Percentiles rank a stretch among this genome's conserved stretches.
Evolutionary conservation across 2,888 invertebrate species (phyloP).

Genomic region (Crossocerus cetratus): DNA sequence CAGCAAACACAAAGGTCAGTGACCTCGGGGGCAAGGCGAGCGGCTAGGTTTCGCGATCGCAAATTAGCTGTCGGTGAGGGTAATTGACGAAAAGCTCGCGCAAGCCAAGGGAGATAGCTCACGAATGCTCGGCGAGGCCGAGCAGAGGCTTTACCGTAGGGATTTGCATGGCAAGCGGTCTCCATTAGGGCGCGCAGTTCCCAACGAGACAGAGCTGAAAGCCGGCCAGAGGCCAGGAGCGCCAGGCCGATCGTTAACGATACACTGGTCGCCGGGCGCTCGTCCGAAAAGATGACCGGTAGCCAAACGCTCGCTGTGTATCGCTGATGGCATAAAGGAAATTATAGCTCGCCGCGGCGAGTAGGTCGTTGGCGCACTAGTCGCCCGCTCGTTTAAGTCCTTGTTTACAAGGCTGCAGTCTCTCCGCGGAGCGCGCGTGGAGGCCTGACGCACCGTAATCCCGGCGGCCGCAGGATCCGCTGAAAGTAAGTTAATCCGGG

Average conservation of each 20-base stretch:
- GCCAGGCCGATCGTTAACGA: constrained; percentile 26
- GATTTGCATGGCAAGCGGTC: background rate
- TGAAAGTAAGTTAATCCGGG: constrained; percentile 46
- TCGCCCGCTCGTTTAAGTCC: constrained; percentile 42
- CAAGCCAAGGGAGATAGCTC: background rate
- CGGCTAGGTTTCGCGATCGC: background rate
- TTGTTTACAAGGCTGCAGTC: constrained; percentile 44
- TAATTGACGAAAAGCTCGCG: background rate
- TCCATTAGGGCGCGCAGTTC: background rate
- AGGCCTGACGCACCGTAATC: constrained; percentile 29
- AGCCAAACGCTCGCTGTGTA: constrained; percentile 7
- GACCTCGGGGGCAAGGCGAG: background rate
- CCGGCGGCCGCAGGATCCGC: constrained; percentile 21
- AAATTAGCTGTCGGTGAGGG: background rate
- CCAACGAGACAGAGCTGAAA: background rate
- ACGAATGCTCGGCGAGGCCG: no score
- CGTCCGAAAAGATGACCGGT: constrained; percentile 35
- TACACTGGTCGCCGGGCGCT: constrained; percentile 23
- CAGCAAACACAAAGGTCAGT: background rate
- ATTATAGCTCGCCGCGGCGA: constrained; percentile 39
- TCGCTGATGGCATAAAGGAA: constrained; percentile 34
- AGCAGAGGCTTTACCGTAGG: no score
- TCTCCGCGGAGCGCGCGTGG: constrained; percentile 6
- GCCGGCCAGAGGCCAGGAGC: no score
- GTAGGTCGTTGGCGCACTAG: constrained; percentile 38